Percentiles rank a stretch among this genome's conserved stretches.
phyloP scores from a whole-genome alignment of 2,797 vertebrate species.

The Sibirionetta formosa region DNA sequence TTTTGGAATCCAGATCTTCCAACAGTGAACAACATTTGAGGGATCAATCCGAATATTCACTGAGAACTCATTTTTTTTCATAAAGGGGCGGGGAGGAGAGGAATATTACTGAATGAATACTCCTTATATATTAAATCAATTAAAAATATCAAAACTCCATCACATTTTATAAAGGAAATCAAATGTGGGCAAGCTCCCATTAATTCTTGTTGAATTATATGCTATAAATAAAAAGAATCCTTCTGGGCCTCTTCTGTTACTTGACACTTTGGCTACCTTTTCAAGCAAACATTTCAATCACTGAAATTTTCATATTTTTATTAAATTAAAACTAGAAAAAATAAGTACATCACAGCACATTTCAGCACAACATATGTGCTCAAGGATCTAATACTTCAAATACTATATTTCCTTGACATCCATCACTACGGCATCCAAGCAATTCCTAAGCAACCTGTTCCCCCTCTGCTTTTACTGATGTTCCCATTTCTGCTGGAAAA shows the following conservation, averaged over 20 bases:
- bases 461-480: rapidly evolving
- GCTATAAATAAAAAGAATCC: not conserved
- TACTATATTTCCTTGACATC: not conserved
- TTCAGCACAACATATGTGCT: not conserved
- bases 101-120: not conserved
- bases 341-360: not conserved
- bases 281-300: not conserved
- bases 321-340: not conserved
- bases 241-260: not conserved
- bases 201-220: not conserved
- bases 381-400: not conserved
- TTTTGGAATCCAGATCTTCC: not conserved
- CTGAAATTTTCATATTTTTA: not conserved
- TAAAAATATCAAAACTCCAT: not conserved
- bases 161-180: not conserved
- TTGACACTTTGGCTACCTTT: not conserved
- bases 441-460: rapidly evolving
- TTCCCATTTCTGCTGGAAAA: not conserved
- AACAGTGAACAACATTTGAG: not conserved
- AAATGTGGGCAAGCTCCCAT: not conserved
- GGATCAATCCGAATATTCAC: not conserved
- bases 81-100: rapidly evolving
- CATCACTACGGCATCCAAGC: not conserved
- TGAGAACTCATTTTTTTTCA: not conserved
- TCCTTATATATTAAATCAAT: not conserved